Base-by-base conservation (phyloP, 2,888 invertebrate species). In the Platerodrilus igneus region DNA sequence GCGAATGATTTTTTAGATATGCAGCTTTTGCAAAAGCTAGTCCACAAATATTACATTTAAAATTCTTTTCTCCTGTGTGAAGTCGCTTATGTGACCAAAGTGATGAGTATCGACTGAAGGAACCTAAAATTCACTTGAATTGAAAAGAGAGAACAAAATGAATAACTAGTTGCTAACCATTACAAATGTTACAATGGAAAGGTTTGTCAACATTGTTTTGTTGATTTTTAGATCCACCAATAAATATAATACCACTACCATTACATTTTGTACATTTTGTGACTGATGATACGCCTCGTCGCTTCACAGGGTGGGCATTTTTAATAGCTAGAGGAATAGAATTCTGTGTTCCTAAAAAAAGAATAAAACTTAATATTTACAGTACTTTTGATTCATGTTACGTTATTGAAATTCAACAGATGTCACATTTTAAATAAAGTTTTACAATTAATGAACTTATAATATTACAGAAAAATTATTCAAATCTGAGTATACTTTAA, bases 221-320 rank as follows among this genome's bases (percentile, higher is more conserved):
- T 53, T 74, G 70, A 58, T 78, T 78, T 59, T 78, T 79, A 43
- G 76, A 72, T 19, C 78, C 79, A 42, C 84, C 84, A 48, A 85
- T 81, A 60, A 85, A 85, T 53, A 90, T 87, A 34, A 89, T 86
- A 27, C 89, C 89, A 2, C 88, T 86, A 16, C 89, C 89, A 63
- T 89, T 90, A 63, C 89, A 90, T 65, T 89, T 89, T 55, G 88
- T 86, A 64, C 89, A 90, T 63, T 89, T 90, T 13, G 88, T 86
- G 32, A 89, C 86, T 28, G 83, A 82, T 11, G 87, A 85, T 45
- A 87, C 74, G 52, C 85, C 87, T 67, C 87, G 78, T 64, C 86
- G 81, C 67, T 88, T 88, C 18, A 88, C 88, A 41, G 88, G 86
- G 74, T 88, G 86, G 36, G 67, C 65, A 46, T 68, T 67, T 48